Evolutionary conservation across 2,888 invertebrate species (phyloP).

Genomic region (Aromia moschata): DNA sequence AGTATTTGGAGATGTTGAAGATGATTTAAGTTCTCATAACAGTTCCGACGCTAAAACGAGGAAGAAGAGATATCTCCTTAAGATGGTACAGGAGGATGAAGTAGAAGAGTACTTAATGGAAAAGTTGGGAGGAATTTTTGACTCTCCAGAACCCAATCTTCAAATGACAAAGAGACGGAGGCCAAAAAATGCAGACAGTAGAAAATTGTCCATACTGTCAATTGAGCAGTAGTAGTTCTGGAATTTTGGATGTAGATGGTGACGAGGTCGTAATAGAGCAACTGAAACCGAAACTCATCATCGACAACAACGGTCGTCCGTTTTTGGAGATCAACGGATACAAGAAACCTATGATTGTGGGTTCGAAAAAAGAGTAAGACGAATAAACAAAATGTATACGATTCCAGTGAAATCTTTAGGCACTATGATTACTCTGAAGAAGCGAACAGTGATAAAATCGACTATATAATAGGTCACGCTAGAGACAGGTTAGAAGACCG

Average conservation of each 20-base stretch:
- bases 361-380: slow-evolving; percentile 25
- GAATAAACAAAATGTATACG: no score
- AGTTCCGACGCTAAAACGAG: slow-evolving; percentile 31
- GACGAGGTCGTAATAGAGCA: slow-evolving; percentile 48
- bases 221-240: neutral
- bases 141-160: slow-evolving; percentile 16
- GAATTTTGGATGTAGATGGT: slow-evolving; percentile 32
- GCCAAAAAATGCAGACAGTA: neutral
- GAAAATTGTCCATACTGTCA: neutral
- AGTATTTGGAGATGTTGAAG: slow-evolving; percentile 19
- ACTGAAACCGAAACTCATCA: slow-evolving; percentile 52
- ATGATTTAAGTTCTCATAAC: slow-evolving; percentile 29
- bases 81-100: slow-evolving; percentile 55
- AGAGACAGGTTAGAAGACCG: slow-evolving; percentile 40
- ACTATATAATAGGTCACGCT: slow-evolving; percentile 50
- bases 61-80: slow-evolving; percentile 53
- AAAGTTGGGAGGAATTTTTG: slow-evolving; percentile 47
- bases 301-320: slow-evolving; percentile 54
- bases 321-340: slow-evolving; percentile 54
- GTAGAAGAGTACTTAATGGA: slow-evolving; percentile 52
- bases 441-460: slow-evolving; percentile 48
- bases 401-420: neutral
- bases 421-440: slow-evolving; percentile 44
- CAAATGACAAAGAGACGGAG: neutral
- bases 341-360: slow-evolving; percentile 48